Conservation (phyloP, 2,797 vertebrate species). For the Xenopus petersii region DNA sequence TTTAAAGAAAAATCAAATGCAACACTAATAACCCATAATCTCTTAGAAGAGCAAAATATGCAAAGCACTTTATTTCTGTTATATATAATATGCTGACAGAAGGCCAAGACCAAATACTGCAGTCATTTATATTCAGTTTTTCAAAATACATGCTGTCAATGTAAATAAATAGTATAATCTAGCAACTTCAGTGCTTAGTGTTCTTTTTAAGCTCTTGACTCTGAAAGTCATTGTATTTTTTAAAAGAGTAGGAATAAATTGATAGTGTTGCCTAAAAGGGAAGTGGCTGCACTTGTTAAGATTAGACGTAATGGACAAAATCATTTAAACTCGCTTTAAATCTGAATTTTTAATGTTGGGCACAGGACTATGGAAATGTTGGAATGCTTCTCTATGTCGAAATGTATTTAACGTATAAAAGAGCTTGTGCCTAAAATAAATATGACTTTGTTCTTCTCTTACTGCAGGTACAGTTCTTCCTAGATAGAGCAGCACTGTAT, state of each 20-base stretch:
- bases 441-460: no score
- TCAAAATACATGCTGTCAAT: constrained; percentile 22
- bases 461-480: no score
- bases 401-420: no score
- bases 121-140: constrained; percentile 33
- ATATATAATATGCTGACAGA: constrained; percentile 29
- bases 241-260: constrained; percentile 12
- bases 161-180: constrained; percentile 33
- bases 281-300: background rate
- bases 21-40: no score
- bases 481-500: no score
- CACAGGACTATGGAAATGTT: no score
- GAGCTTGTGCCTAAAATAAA: no score
- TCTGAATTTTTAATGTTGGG: no score
- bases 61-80: constrained; percentile 7
- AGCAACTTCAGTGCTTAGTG: constrained; percentile 8
- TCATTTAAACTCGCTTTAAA: background rate
- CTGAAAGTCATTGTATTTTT: constrained; percentile 30
- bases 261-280: constrained; percentile 15
- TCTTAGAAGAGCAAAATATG: background rate
- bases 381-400: no score
- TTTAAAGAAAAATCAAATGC: no score
- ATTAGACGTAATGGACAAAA: constrained; percentile 6
- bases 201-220: constrained; percentile 22
- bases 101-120: constrained; percentile 2